Evolutionary conservation across 2,888 invertebrate species (phyloP).

Genomic region (Noctua comes): DNA sequence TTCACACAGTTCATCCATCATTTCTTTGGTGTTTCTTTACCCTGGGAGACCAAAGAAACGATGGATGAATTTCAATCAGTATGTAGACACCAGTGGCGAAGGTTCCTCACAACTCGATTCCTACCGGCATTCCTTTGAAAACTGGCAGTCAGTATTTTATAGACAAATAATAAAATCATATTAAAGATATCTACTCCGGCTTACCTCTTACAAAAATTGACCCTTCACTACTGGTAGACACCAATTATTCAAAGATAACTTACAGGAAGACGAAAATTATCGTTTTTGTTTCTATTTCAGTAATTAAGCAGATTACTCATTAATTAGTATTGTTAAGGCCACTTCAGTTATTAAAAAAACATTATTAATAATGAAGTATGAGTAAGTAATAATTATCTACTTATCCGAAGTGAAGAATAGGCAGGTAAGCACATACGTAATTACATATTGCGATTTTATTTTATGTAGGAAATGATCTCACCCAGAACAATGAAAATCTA

Average conservation of each 20-base stretch:
- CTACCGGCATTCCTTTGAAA: too few relatives aligned
- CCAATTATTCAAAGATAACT: slow-evolving; percentile 1
- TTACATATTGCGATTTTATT: not conserved
- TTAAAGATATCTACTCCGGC: too few relatives aligned
- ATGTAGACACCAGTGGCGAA: not conserved
- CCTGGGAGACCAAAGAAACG: not conserved
- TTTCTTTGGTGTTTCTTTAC: not conserved
- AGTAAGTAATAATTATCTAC: slow-evolving; percentile 15
- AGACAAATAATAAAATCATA: too few relatives aligned
- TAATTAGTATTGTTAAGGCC: slow-evolving; percentile 30
- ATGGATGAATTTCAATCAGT: not conserved
- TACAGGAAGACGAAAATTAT: slow-evolving; percentile 25
- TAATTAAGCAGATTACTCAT: slow-evolving; percentile 32
- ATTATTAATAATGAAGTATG: slow-evolving; percentile 17
- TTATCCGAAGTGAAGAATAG: not conserved
- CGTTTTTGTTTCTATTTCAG: slow-evolving; percentile 25
- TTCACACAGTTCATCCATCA: not conserved
- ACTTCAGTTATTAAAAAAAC: slow-evolving; percentile 27
- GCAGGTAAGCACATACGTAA: not conserved
- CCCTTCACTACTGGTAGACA: not conserved
- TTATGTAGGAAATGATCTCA: slow-evolving; percentile 24
- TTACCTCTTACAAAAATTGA: too few relatives aligned
- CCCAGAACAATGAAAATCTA: not conserved
- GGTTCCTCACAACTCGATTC: too few relatives aligned
- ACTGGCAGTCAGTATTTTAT: too few relatives aligned